Conservation (phyloP, 2,797 vertebrate species). For the Alectoris magna region DNA sequence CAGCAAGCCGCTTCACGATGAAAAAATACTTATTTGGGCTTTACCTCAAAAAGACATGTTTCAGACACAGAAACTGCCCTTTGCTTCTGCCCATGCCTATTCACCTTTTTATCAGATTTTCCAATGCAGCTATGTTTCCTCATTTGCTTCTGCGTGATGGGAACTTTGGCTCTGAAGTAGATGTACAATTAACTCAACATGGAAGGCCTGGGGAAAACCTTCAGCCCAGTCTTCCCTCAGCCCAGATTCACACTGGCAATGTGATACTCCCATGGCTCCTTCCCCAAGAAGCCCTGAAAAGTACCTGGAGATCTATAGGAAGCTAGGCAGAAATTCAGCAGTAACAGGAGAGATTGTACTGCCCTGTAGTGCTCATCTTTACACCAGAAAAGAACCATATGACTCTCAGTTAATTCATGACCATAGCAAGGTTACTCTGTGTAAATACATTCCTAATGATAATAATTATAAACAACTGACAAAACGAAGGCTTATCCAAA, state of each 20-base stretch:
- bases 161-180: not conserved
- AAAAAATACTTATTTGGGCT: not conserved
- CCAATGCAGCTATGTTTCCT: not conserved
- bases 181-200: not conserved
- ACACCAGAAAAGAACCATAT: not conserved
- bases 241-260: not conserved
- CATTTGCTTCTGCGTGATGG: not conserved
- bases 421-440: not conserved
- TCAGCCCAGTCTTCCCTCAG: not conserved
- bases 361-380: not conserved
- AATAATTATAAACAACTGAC: not conserved
- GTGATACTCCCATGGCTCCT: not conserved
- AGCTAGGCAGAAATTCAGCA: not conserved
- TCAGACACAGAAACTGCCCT: not conserved
- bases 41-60: not conserved
- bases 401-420: not conserved
- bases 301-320: not conserved
- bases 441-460: not conserved
- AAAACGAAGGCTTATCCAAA: not conserved
- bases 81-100: not conserved
- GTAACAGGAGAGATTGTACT: not conserved
- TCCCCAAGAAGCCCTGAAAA: not conserved
- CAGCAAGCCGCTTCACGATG: not conserved
- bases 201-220: not conserved
- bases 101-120: not conserved